Conservation (phyloP, 1,140 invertebrate species). For the Eriocheir sinensis region DNA sequence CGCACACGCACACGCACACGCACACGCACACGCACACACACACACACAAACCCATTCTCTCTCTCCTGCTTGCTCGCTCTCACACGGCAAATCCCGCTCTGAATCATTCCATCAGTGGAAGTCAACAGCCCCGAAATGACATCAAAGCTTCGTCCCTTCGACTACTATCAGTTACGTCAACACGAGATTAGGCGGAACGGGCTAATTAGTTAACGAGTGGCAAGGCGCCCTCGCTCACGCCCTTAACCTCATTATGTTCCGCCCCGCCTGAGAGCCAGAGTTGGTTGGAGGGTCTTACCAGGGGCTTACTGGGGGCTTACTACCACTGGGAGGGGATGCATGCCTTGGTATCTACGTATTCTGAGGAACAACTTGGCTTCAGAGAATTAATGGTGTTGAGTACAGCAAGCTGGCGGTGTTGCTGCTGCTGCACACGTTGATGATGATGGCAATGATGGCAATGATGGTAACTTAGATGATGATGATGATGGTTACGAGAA, state of each 20-base stretch:
- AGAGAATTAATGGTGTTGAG: not conserved
- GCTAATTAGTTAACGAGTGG: conserved; percentile 59
- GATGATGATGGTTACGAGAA: too few relatives aligned
- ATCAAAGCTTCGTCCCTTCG: not conserved
- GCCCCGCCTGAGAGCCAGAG: not conserved
- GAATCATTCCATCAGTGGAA: conserved; percentile 49
- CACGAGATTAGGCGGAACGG: conserved; percentile 55
- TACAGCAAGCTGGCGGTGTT: not conserved
- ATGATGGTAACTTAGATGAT: not conserved
- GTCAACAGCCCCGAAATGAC: conserved; percentile 9
- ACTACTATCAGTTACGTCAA: conserved; percentile 45
- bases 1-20: not conserved
- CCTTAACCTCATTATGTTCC: conserved; percentile 31
- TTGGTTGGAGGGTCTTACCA: not conserved
- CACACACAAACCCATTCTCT: too few relatives aligned
- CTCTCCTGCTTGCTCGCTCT: not conserved
- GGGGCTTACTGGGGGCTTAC: not conserved
- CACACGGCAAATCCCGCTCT: conserved; percentile 12
- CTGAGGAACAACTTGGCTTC: not conserved
- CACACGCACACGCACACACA: too few relatives aligned
- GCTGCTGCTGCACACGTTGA: not conserved
- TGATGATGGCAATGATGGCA: not conserved
- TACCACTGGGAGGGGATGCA: not conserved
- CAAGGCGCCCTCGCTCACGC: conserved; percentile 47
- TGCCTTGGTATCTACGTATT: not conserved